These are phyloP conservation scores for Girardia tigrina DNA, from an alignment of 2,888 invertebrate species.

Conservation along the genomic window DNA sequence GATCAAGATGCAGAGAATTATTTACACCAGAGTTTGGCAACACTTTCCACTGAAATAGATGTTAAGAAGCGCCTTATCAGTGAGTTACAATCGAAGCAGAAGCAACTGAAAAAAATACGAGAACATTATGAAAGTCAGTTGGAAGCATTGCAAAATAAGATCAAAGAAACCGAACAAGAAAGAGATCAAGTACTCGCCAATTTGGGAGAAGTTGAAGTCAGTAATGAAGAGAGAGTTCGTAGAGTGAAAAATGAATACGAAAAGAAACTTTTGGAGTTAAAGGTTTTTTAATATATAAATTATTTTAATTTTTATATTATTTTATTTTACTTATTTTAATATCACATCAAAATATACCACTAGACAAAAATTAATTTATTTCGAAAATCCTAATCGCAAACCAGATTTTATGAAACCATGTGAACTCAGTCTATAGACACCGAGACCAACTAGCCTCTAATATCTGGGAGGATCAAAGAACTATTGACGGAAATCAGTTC, in stretches of 20 bases:
- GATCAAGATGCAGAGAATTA: slow-evolving; percentile 28
- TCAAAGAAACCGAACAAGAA: slow-evolving; percentile 74
- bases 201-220: slow-evolving; percentile 42
- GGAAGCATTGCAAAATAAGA: slow-evolving; percentile 66
- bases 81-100: slow-evolving; percentile 75
- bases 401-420: too few relatives aligned
- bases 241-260: slow-evolving; percentile 69
- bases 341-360: too few relatives aligned
- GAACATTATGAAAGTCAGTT: slow-evolving; percentile 83
- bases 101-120: slow-evolving; percentile 67
- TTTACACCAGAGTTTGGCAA: slow-evolving; percentile 66
- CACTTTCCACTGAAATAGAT: slow-evolving; percentile 78
- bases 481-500: too few relatives aligned
- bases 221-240: slow-evolving; percentile 41
- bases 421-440: too few relatives aligned
- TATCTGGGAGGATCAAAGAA: too few relatives aligned
- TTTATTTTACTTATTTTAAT: too few relatives aligned
- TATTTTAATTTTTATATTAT: too few relatives aligned
- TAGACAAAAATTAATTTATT: too few relatives aligned
- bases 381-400: too few relatives aligned
- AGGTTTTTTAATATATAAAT: too few relatives aligned
- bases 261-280: slow-evolving; percentile 58
- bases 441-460: too few relatives aligned
- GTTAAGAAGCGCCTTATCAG: slow-evolving; percentile 84
- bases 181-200: slow-evolving; percentile 66